Conservation (phyloP, 2,888 invertebrate species). For the Marronus borbonicus region DNA sequence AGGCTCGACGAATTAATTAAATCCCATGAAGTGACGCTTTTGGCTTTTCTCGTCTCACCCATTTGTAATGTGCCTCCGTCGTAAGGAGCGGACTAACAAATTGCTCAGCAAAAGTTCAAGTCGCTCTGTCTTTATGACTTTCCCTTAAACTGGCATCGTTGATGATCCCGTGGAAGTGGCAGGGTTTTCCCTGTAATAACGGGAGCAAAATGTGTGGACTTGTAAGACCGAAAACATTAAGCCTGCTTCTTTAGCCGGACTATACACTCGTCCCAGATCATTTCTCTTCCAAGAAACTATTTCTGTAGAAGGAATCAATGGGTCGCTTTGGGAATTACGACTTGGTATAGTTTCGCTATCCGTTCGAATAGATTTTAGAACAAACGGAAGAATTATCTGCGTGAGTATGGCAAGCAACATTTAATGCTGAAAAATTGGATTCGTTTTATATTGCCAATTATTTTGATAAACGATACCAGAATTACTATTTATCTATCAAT, state of each 20-base stretch:
- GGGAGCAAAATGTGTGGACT: conserved; percentile 27
- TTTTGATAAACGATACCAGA: too few species aligned
- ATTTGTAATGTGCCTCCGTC: conserved; percentile 29
- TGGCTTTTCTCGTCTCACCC: conserved; percentile 10
- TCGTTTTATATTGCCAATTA: too few species aligned
- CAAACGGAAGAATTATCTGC: too few species aligned
- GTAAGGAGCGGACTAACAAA: conserved; percentile 35
- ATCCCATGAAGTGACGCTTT: conserved; percentile 8
- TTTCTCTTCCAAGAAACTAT: conserved; percentile 16
- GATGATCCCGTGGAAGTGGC: conserved; percentile 27
- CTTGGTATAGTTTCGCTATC: not conserved
- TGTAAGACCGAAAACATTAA: conserved; percentile 20
- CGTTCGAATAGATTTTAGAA: too few species aligned
- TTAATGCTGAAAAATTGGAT: too few species aligned
- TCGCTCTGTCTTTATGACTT: conserved; percentile 31
- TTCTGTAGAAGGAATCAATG: not conserved
- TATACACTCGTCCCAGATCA: conserved; percentile 24
- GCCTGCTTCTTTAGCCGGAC: conserved; percentile 21
- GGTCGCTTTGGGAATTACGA: conserved; percentile 2
- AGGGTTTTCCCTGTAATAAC: conserved; percentile 37
- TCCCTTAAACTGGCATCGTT: conserved; percentile 35
- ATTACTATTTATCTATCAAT: too few species aligned
- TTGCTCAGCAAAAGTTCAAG: conserved; percentile 28
- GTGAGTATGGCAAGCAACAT: too few species aligned
- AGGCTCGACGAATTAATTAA: conserved; percentile 23